Evolutionary conservation across 2,888 invertebrate genomes (phyloP).

Genomic region (Pachliopta kotzebuea): DNA sequence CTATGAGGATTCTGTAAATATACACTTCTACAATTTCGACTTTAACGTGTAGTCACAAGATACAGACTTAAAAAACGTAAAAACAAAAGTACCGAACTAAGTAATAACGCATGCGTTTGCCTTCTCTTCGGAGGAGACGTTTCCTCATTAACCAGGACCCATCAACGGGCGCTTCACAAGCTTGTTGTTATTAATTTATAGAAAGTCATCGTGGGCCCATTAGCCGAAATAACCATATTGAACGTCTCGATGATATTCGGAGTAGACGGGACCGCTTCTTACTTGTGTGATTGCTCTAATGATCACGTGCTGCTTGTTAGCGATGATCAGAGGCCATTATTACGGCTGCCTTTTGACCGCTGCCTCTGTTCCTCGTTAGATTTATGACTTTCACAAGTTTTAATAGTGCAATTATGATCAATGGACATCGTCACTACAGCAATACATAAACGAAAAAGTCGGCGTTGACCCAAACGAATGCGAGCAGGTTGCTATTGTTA

Average conservation of each 20-base stretch:
- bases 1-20: constrained; percentile 22
- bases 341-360: constrained; percentile 62
- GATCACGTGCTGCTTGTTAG: constrained; percentile 76
- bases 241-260: constrained; percentile 61
- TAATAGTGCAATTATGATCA: constrained; percentile 63
- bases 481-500: constrained; percentile 42
- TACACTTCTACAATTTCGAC: constrained; percentile 26
- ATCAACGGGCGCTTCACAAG: constrained; percentile 59
- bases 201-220: constrained; percentile 77
- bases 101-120: constrained; percentile 56
- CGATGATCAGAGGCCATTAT: constrained; percentile 63
- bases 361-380: constrained; percentile 56
- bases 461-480: constrained; percentile 32
- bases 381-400: constrained; percentile 68
- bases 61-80: constrained; percentile 40
- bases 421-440: constrained; percentile 42
- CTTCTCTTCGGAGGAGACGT: constrained; percentile 62
- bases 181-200: constrained; percentile 79
- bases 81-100: constrained; percentile 47
- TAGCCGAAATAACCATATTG: constrained; percentile 73
- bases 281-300: constrained; percentile 70
- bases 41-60: constrained; percentile 46
- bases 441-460: constrained; percentile 24
- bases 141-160: constrained; percentile 71
- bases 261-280: constrained; percentile 49